phyloP scores from a whole-genome alignment of 2,888 invertebrate species.

The Nebria brevicollis region DNA sequence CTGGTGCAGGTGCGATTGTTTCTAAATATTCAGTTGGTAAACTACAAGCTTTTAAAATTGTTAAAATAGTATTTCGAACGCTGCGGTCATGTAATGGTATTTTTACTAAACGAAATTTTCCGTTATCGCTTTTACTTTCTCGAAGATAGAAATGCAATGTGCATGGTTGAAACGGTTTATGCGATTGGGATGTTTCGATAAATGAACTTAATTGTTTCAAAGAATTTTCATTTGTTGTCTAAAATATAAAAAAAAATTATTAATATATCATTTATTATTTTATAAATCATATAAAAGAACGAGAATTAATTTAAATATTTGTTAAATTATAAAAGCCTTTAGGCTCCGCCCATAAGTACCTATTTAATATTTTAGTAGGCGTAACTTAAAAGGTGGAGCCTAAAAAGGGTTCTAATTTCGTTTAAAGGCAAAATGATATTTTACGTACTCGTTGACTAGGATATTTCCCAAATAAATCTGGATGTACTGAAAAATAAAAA shows the following conservation, averaged over 20 bases:
- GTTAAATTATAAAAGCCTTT: too few species aligned
- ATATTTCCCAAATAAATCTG: constrained; percentile 92
- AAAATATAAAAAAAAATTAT: constrained; percentile 56
- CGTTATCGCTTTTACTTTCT: constrained; percentile 63
- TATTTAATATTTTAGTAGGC: too few species aligned
- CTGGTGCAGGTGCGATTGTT: constrained; percentile 65
- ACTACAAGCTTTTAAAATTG: constrained; percentile 82
- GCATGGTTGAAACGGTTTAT: constrained; percentile 69
- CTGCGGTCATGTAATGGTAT: constrained; percentile 76
- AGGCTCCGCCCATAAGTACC: too few species aligned
- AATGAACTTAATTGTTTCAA: constrained; percentile 87
- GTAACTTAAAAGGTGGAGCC: too few species aligned
- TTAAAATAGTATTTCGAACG: constrained; percentile 78
- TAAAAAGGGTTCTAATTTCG: too few species aligned
- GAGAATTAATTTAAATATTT: too few species aligned
- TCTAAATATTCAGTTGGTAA: constrained; percentile 89
- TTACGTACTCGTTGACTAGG: constrained; percentile 83
- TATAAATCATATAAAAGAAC: too few species aligned
- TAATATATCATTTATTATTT: too few species aligned
- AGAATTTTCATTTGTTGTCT: constrained; percentile 91
- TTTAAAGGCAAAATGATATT: too few species aligned
- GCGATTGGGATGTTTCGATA: constrained; percentile 79
- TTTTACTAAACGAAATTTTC: constrained; percentile 73
- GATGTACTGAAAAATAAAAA: constrained; percentile 95
- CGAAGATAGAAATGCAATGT: constrained; percentile 85